Percentiles rank a stretch among this genome's conserved stretches.
Evolutionary conservation across 2,888 invertebrate species (phyloP).

Genomic region (Tanytarsus gracilentus): DNA sequence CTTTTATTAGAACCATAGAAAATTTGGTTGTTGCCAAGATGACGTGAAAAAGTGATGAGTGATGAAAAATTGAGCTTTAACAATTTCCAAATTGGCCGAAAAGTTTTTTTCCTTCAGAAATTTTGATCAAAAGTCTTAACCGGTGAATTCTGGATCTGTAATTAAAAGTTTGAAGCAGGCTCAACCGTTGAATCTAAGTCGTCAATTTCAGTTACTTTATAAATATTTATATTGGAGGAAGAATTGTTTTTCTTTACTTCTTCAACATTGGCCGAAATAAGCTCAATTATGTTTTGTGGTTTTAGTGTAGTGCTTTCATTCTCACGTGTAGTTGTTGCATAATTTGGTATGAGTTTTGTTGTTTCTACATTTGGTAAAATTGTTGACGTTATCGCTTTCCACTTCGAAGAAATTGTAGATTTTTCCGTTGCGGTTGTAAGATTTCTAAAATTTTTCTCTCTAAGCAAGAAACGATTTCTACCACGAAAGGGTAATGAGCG

Average conservation of each 20-base stretch:
- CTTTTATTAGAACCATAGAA: no score
- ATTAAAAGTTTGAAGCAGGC: background rate
- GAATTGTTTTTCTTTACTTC: conserved; percentile 31
- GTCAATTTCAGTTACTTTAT: conserved; percentile 36
- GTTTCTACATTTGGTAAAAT: background rate
- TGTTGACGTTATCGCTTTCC: background rate
- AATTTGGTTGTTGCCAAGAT: no score
- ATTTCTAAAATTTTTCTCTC: conserved; percentile 30
- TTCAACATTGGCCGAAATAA: conserved; percentile 31
- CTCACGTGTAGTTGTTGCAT: conserved; percentile 22
- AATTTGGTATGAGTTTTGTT: background rate
- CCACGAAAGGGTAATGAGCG: conserved; percentile 30
- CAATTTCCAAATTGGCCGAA: no score
- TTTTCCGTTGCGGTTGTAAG: conserved; percentile 29
- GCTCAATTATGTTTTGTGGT: conserved; percentile 30
- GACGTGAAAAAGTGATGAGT: no score
- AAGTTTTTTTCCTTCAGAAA: no score
- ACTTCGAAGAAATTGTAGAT: conserved; percentile 31
- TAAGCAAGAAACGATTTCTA: conserved; percentile 29
- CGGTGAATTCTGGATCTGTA: no score
- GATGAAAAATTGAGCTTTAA: no score
- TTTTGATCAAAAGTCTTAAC: no score
- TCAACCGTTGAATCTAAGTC: background rate
- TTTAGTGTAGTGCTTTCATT: conserved; percentile 28
- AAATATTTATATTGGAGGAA: conserved; percentile 32